These are phyloP conservation scores for Cladorhizidae sp. DNA, from an alignment of 37 sponge, comb jelly and placozoan genomes.

Conservation along the genomic window DNA sequence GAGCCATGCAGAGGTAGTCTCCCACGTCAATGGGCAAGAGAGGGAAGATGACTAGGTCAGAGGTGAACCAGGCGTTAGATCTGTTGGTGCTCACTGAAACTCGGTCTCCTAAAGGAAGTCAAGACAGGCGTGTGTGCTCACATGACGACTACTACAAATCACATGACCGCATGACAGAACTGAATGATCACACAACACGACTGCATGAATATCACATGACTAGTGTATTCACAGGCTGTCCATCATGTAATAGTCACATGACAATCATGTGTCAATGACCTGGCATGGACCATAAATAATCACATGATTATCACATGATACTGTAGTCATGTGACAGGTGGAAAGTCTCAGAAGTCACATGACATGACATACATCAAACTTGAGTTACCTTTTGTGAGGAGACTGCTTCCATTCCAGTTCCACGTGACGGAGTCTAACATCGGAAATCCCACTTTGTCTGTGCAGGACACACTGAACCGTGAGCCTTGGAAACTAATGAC, in stretches of 20 bases:
- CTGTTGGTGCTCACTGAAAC: background rate
- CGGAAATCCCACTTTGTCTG: background rate
- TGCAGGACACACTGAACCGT: background rate
- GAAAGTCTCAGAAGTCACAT: too few species aligned
- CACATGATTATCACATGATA: background rate
- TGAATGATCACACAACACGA: too few species aligned
- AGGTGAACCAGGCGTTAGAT: background rate
- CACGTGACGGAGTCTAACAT: background rate
- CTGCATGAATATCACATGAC: too few species aligned
- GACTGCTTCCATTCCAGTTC: background rate
- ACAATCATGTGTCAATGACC: constrained; percentile 8
- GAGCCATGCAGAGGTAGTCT: background rate
- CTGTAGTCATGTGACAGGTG: background rate
- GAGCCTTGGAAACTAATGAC: background rate
- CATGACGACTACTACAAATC: too few species aligned
- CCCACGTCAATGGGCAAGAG: background rate
- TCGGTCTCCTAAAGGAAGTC: background rate
- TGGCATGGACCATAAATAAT: too few species aligned
- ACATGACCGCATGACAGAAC: too few species aligned
- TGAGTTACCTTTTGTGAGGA: background rate
- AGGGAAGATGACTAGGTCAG: background rate
- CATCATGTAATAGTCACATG: background rate
- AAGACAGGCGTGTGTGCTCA: background rate
- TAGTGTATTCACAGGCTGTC: too few species aligned
- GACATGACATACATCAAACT: background rate